phyloP scores from a whole-genome alignment of 2,797 vertebrate species.

The Falco cherrug region DNA sequence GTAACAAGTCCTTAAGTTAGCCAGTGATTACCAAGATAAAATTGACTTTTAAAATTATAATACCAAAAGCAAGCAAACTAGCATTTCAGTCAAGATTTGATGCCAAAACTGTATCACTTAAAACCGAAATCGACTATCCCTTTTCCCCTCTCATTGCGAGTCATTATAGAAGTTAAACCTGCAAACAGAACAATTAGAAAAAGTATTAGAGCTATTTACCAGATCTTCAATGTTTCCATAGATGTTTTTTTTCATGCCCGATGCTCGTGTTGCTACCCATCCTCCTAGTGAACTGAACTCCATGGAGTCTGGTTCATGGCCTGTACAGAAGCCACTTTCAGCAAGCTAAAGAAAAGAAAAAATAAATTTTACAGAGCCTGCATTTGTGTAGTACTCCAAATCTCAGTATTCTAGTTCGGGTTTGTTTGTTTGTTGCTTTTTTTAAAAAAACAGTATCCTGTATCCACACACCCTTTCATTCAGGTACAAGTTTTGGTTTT shows the following conservation, averaged over 20 bases:
- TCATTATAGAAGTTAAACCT: neutral
- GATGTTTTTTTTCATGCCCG: constrained; percentile 99
- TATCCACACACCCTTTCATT: neutral
- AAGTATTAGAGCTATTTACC: constrained; percentile 76
- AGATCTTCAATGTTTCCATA: constrained; percentile 99
- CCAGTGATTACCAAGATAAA: neutral
- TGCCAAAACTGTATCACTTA: neutral
- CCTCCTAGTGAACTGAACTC: constrained; percentile 98
- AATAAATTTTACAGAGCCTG: neutral
- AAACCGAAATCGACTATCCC: neutral
- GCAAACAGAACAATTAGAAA: neutral
- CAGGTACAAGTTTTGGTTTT: neutral
- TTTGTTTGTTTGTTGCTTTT: neutral
- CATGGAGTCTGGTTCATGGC: constrained; percentile 98
- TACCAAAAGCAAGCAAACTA: neutral
- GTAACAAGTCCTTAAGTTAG: neutral
- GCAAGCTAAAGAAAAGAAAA: constrained; percentile 85
- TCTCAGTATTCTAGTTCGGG: neutral
- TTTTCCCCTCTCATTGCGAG: neutral
- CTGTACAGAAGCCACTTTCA: constrained; percentile 96
- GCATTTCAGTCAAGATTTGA: neutral
- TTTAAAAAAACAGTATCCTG: neutral
- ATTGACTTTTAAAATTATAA: neutral
- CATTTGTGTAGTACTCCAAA: neutral
- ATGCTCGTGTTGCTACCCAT: constrained; percentile 97